A percentile compares a stretch with the other conserved stretches of the same genome.
Conservation (phyloP, 2,113 vertebrate species). For the Azemiops feae region DNA sequence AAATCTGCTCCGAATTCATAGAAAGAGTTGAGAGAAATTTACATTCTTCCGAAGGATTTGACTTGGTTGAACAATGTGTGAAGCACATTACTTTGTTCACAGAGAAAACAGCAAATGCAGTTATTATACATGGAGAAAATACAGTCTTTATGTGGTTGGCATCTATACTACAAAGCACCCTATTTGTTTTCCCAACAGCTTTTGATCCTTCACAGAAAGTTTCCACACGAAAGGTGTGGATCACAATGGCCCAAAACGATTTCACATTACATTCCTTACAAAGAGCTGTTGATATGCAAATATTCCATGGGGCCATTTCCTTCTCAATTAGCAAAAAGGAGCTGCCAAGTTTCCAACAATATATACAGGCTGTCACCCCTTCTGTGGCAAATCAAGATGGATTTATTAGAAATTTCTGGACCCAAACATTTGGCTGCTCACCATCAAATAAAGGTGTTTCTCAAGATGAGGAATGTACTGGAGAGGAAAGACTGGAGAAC, state of each 20-base stretch:
- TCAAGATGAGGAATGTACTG: background rate
- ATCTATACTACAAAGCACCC: rapidly evolving
- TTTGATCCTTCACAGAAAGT: background rate
- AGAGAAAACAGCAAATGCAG: background rate
- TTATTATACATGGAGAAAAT: background rate
- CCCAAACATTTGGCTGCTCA: background rate
- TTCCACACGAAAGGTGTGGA: background rate
- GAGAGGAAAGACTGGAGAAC: background rate
- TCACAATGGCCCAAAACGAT: background rate
- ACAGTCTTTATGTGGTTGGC: background rate
- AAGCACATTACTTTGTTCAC: background rate
- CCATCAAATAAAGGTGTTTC: background rate
- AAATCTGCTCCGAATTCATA: background rate
- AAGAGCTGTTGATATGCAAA: background rate
- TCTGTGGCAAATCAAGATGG: background rate
- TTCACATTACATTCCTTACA: background rate
- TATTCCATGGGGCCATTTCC: background rate
- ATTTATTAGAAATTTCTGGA: background rate
- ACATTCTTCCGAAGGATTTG: rapidly evolving
- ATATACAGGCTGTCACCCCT: background rate
- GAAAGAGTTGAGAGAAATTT: background rate
- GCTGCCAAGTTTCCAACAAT: background rate
- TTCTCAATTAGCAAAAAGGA: background rate
- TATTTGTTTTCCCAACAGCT: background rate
- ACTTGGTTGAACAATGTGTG: background rate